phyloP scores from a whole-genome alignment of 1,140 invertebrate genomes.

The Dendroctonus ponderosae region DNA sequence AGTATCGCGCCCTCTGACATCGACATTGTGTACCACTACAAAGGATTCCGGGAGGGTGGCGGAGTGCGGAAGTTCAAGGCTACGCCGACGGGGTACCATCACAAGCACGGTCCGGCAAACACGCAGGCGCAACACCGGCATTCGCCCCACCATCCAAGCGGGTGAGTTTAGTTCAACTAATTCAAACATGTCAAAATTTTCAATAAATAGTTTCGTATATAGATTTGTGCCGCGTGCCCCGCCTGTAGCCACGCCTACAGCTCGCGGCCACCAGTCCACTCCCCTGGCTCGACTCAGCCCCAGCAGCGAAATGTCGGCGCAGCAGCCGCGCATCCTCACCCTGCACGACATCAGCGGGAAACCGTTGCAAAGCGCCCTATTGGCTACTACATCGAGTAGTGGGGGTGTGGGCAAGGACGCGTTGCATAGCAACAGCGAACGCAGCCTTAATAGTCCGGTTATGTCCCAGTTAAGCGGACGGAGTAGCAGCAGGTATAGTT shows the following conservation, averaged over 20 bases:
- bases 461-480: conserved; percentile 85
- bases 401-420: conserved; percentile 80
- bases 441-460: conserved; percentile 85
- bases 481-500: conserved; percentile 62
- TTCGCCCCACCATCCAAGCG: conserved; percentile 65
- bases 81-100: conserved; percentile 71
- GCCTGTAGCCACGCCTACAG: conserved; percentile 61
- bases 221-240: conserved; percentile 66
- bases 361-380: conserved; percentile 80
- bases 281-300: conserved; percentile 86
- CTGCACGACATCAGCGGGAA: conserved; percentile 92
- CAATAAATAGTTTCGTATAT: neutral
- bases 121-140: conserved; percentile 67
- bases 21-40: conserved; percentile 95
- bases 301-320: conserved; percentile 86
- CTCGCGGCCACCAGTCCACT: conserved; percentile 79
- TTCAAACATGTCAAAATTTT: conserved; percentile 2
- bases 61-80: conserved; percentile 85
- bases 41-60: conserved; percentile 79
- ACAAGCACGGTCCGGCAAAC: conserved; percentile 67
- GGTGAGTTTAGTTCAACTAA: conserved; percentile 36
- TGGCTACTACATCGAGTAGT: conserved; percentile 84
- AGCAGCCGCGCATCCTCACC: conserved; percentile 87
- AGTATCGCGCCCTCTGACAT: conserved; percentile 97
- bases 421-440: conserved; percentile 82